Percentiles rank a stretch among this genome's conserved stretches.
Evolutionary conservation across 1,140 invertebrate species (phyloP).

Genomic region (Apis florea): DNA sequence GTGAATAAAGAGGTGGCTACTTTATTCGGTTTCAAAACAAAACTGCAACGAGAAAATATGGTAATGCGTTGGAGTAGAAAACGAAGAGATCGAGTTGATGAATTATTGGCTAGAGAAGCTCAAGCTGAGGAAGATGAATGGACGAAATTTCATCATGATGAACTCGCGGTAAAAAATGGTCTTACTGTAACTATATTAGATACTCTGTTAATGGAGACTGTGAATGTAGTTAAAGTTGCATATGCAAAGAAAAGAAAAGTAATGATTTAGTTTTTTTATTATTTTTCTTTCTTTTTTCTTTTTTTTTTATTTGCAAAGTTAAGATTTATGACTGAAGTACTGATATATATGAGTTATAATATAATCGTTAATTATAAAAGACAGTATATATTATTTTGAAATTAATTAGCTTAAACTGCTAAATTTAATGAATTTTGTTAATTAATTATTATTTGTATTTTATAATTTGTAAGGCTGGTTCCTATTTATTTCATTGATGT

Average conservation of each 20-base stretch:
- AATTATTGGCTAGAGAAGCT: conserved; percentile 85
- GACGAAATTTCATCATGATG: conserved; percentile 87
- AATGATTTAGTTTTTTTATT: conserved; percentile 67
- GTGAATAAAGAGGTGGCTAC: conserved; percentile 81
- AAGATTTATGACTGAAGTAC: conserved; percentile 85
- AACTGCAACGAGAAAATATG: conserved; percentile 81
- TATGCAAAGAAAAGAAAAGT: conserved; percentile 75
- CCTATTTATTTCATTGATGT: conserved; percentile 63
- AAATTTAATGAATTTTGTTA: conserved; percentile 41
- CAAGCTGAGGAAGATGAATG: conserved; percentile 86
- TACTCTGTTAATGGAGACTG: conserved; percentile 83
- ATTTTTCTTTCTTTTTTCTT: conserved; percentile 68
- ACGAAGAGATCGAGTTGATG: conserved; percentile 87
- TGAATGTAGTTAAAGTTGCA: conserved; percentile 74
- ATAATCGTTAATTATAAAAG: conserved; percentile 11
- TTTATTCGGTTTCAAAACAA: conserved; percentile 82
- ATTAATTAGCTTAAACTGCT: conserved; percentile 32
- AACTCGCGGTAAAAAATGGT: conserved; percentile 85
- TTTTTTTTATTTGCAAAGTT: conserved; percentile 76
- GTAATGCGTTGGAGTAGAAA: conserved; percentile 86
- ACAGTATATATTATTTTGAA: conserved; percentile 83
- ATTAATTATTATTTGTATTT: conserved; percentile 35
- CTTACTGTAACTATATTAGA: conserved; percentile 84
- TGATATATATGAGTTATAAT: conserved; percentile 76
- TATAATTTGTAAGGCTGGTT: conserved; percentile 78